Evolutionary conservation across 2,888 invertebrate species (phyloP), one percentile per base, ranked within the genome.

Genomic region (Drosophila falleni): DNA sequence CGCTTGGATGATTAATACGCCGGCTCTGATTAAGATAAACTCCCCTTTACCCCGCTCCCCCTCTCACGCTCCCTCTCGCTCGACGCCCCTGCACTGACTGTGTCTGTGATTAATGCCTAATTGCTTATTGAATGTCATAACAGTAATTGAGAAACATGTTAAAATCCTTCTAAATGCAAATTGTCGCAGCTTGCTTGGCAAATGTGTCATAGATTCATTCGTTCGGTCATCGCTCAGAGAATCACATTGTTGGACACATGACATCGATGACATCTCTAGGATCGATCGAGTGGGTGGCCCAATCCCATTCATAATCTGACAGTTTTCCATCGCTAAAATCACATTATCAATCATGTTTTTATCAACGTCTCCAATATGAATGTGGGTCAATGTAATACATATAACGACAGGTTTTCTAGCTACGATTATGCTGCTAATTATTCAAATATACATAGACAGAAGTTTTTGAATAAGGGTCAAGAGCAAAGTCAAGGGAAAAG

Each of bases 121-220:
- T 85, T 85, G 84, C 85, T 82, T 71, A 74, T 76, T 87, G 87
- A 85, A 87, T 85, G 84, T 82, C 87, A 87, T 74, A 87, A 87
- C 85, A 87, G 84, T 87, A 85, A 87, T 85, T 35, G 58, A 64
- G 69, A 68, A 66, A 65, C 65, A 81, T 62, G 67, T 50, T 42
- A 85, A 84, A 84, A 87, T 84, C 84, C 87, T 87, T 85, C 74
- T 68, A 71, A 71, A 74, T 82, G 82, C 85, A 80, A 80, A 81
- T 80, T 51, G 50, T 37, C 16, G 59, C 51, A 53, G 68, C 58
- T 51, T 49, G 53, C 53, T 33, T 23, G 19, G 9, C 50, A 71
- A 62, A 64, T 84, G 78, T 82, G 87, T 85, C 82, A 87, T 81
- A 74, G 70, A 50, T 61, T 73, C 55, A 51, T 61, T 73, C 55